A percentile compares a stretch with the other conserved stretches of the same genome.
phyloP scores from a whole-genome alignment of 2,888 invertebrate genomes.

The Thymelicus acteon region DNA sequence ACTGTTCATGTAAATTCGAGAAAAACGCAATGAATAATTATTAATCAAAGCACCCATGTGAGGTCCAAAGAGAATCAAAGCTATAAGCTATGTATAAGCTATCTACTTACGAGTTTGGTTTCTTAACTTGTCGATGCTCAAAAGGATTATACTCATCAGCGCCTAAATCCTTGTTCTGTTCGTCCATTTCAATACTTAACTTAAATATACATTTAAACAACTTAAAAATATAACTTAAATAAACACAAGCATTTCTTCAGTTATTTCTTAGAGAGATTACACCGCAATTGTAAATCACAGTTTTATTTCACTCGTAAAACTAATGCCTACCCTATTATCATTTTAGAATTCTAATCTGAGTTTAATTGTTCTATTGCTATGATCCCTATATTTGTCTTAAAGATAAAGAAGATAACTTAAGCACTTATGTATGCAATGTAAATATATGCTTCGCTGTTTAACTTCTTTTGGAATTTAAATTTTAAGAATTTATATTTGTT shows the following conservation, averaged over 20 bases:
- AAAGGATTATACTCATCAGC: conserved; percentile 66
- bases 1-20: too few relatives aligned
- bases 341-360: conserved; percentile 42
- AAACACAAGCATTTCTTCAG: background rate
- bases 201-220: conserved; percentile 6
- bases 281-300: background rate
- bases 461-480: conserved; percentile 12
- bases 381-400: conserved; percentile 45
- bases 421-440: conserved; percentile 10
- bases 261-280: background rate
- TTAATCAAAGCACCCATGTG: too few relatives aligned
- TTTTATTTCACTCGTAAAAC: background rate
- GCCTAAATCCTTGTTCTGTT: conserved; percentile 37
- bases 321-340: conserved; percentile 14
- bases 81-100: too few relatives aligned
- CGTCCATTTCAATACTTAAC: conserved; percentile 38
- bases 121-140: conserved; percentile 66
- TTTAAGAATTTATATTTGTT: background rate
- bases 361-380: conserved; percentile 45
- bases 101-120: conserved; percentile 73
- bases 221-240: conserved; percentile 7
- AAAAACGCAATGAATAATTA: too few relatives aligned
- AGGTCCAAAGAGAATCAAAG: too few relatives aligned
- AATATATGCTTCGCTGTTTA: conserved; percentile 3
- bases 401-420: conserved; percentile 46